A percentile compares a stretch with the other conserved stretches of the same genome.
Evolutionary conservation across 1,140 invertebrate species (phyloP).

Genomic region (Euwallacea fornicatus): DNA sequence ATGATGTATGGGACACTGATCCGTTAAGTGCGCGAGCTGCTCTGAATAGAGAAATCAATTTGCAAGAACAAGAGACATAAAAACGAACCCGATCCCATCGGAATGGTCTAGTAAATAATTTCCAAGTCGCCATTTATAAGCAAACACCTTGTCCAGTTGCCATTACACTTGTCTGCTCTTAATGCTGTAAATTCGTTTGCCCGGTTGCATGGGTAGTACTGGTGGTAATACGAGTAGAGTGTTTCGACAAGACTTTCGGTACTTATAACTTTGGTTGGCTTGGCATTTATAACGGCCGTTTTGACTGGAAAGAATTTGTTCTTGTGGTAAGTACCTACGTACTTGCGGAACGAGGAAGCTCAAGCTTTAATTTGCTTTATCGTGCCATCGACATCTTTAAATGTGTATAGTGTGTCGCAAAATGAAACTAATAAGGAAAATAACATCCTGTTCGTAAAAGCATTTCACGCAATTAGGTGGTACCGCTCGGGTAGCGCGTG

Average conservation of each 20-base stretch:
- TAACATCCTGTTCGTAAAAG: background rate
- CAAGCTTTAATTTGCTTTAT: background rate
- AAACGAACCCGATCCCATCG: conserved; percentile 28
- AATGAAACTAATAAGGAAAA: background rate
- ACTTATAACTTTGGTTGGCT: conserved; percentile 14
- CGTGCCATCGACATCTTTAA: background rate
- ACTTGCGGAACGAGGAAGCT: too few species aligned
- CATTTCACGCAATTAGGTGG: background rate
- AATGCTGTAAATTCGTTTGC: conserved; percentile 29
- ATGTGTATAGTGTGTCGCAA: background rate
- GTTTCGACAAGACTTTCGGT: conserved; percentile 27
- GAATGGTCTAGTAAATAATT: conserved; percentile 33
- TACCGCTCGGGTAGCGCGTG: conserved; percentile 4
- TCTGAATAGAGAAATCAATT: conserved; percentile 33
- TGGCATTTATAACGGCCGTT: conserved; percentile 4
- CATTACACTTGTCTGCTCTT: conserved; percentile 34
- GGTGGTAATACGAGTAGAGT: conserved; percentile 19
- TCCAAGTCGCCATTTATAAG: conserved; percentile 36
- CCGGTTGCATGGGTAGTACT: background rate
- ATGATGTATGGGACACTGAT: conserved; percentile 29
- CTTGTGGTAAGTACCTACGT: too few species aligned
- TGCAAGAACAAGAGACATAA: conserved; percentile 28
- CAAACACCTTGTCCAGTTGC: conserved; percentile 33
- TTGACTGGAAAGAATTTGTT: background rate
- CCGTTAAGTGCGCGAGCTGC: background rate